phyloP scores from a whole-genome alignment of 1,140 invertebrate genomes.

The Sinonovacula constricta region DNA sequence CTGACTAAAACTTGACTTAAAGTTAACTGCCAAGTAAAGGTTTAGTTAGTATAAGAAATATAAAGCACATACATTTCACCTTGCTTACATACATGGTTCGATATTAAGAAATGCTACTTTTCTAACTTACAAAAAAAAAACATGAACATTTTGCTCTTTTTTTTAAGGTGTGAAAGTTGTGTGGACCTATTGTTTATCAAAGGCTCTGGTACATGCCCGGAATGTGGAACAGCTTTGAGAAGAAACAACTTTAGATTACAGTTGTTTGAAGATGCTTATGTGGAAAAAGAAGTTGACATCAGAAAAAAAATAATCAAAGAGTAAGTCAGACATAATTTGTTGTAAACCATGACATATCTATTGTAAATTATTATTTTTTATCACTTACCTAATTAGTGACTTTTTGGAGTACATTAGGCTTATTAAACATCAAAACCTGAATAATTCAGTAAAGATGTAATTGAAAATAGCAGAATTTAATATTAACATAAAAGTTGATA shows the following conservation, averaged over 20 bases:
- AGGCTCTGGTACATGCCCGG: constrained; percentile 95
- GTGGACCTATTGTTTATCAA: constrained; percentile 96
- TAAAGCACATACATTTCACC: too few relatives aligned
- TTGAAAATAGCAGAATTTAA: not conserved
- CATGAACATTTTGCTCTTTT: too few relatives aligned
- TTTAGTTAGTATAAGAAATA: too few relatives aligned
- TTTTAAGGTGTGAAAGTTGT: constrained; percentile 94
- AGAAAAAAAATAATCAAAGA: constrained; percentile 89
- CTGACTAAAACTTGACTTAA: too few relatives aligned
- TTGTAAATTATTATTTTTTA: not conserved
- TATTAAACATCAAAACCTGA: too few relatives aligned
- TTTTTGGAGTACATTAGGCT: too few relatives aligned
- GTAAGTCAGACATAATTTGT: constrained; percentile 58
- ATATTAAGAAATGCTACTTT: too few relatives aligned
- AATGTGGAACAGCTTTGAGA: constrained; percentile 92
- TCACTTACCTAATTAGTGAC: not conserved
- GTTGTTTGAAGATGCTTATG: constrained; percentile 95
- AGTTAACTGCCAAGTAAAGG: too few relatives aligned
- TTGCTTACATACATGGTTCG: too few relatives aligned
- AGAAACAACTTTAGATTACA: constrained; percentile 95
- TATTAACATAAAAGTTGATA: not conserved
- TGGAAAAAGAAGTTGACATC: constrained; percentile 99
- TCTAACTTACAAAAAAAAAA: too few relatives aligned
- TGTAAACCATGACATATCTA: not conserved
- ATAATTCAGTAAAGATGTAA: not conserved